phyloP scores from a whole-genome alignment of 2,797 vertebrate species.

The Mormyrus proboscirostris region DNA sequence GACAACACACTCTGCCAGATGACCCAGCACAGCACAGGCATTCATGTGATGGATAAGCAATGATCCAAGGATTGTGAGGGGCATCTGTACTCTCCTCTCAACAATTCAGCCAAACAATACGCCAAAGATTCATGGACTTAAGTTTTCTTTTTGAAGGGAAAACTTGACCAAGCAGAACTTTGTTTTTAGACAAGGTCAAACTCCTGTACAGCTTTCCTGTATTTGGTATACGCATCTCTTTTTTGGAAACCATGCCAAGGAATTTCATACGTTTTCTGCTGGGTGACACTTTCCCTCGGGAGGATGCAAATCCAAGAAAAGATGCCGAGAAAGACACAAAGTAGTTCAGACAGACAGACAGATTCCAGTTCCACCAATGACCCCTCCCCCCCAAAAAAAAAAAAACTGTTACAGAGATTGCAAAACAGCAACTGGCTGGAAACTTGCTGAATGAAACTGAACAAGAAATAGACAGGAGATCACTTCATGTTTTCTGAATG shows the following conservation, averaged over 20 bases:
- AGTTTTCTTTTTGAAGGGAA: not conserved
- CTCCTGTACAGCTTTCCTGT: not conserved
- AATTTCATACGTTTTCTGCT: not conserved
- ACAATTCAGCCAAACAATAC: not conserved
- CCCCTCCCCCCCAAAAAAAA: not conserved
- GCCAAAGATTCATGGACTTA: not conserved
- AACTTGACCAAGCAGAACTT: not conserved
- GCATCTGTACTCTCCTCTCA: not conserved
- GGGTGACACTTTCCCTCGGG: constrained; percentile 2
- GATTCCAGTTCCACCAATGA: constrained; percentile 20
- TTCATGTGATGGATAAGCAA: not conserved
- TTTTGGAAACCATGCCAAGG: not conserved
- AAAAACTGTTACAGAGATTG: constrained; percentile 14
- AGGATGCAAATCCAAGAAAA: not conserved
- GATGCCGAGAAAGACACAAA: not conserved
- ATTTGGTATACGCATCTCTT: not conserved
- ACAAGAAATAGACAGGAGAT: constrained; percentile 29
- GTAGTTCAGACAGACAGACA: constrained; percentile 8
- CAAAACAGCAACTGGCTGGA: constrained; percentile 22
- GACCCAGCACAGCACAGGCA: not conserved
- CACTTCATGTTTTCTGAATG: constrained; percentile 64
- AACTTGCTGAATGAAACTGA: constrained; percentile 27
- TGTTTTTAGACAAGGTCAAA: not conserved
- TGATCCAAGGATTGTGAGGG: not conserved
- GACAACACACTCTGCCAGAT: not conserved